Evolutionary conservation across 2,888 invertebrate genomes (phyloP).

Genomic region (Sinodicranocentrus sp.): DNA sequence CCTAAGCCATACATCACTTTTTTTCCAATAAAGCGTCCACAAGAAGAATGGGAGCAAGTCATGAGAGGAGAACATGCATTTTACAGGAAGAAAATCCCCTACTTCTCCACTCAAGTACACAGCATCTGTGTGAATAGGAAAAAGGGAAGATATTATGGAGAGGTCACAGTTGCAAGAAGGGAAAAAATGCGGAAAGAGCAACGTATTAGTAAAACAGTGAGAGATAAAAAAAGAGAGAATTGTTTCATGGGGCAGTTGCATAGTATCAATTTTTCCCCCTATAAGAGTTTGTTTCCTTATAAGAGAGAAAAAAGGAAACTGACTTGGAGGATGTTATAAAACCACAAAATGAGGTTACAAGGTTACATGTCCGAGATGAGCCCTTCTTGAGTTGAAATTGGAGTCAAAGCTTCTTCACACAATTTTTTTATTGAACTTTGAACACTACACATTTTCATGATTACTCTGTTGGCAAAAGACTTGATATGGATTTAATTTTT

Average conservation of each 20-base stretch:
- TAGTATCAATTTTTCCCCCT: no score
- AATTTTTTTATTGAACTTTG: background rate
- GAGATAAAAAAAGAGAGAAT: background rate
- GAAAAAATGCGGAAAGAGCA: conserved; percentile 1
- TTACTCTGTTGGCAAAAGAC: background rate
- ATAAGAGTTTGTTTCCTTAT: background rate
- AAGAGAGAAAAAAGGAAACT: background rate
- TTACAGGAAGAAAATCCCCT: conserved; percentile 53
- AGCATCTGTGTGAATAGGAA: conserved; percentile 57
- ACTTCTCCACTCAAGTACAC: conserved; percentile 31
- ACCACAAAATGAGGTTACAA: conserved; percentile 33
- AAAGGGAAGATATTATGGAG: conserved; percentile 10
- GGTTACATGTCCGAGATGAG: conserved; percentile 10
- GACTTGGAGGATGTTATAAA: conserved; percentile 15
- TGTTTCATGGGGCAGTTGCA: no score
- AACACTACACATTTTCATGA: conserved; percentile 2
- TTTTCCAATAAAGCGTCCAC: conserved; percentile 64
- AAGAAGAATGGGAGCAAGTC: conserved; percentile 64
- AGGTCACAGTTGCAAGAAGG: conserved; percentile 58
- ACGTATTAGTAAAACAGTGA: background rate
- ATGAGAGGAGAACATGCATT: conserved; percentile 48
- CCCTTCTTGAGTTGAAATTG: background rate
- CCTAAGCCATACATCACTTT: conserved; percentile 69
- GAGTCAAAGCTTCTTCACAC: no score
- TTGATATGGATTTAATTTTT: no score